Conservation (phyloP, 2,888 invertebrate species). For the Scaptomyza cyrtandrae region DNA sequence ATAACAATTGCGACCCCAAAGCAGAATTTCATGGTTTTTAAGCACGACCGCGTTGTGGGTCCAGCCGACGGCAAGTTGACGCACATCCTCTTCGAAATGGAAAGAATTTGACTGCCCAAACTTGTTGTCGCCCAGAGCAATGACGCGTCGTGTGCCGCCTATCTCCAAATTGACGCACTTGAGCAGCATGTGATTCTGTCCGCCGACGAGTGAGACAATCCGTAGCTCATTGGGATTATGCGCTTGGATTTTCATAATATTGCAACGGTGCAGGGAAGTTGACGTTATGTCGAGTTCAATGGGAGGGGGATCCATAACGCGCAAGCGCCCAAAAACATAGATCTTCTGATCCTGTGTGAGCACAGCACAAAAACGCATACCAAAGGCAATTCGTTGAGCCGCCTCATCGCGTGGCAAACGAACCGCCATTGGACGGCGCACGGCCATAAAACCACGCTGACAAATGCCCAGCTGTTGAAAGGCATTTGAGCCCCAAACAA, state of each 20-base stretch:
- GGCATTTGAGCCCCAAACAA: slow-evolving; percentile 93
- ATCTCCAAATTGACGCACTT: slow-evolving; percentile 62
- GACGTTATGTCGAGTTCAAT: slow-evolving; percentile 77
- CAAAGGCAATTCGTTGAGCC: slow-evolving; percentile 78
- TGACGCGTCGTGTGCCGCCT: slow-evolving; percentile 83
- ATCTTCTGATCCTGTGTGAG: slow-evolving; percentile 81
- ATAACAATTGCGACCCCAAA: slow-evolving; percentile 93
- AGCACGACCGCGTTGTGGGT: slow-evolving; percentile 89
- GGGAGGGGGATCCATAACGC: slow-evolving; percentile 77
- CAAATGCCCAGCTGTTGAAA: slow-evolving; percentile 91
- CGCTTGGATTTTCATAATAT: slow-evolving; percentile 75
- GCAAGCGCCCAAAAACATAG: slow-evolving; percentile 82
- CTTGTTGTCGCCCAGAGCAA: slow-evolving; percentile 93
- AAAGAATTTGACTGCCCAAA: slow-evolving; percentile 89
- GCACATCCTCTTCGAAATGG: slow-evolving; percentile 86
- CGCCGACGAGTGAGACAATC: slow-evolving; percentile 89
- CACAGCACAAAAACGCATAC: slow-evolving; percentile 82
- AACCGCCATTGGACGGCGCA: slow-evolving; percentile 80
- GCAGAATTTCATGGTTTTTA: slow-evolving; percentile 87
- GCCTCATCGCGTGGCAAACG: slow-evolving; percentile 80
- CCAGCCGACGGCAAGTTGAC: slow-evolving; percentile 89
- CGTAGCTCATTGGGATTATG: slow-evolving; percentile 82
- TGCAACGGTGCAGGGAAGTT: slow-evolving; percentile 78
- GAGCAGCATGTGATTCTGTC: slow-evolving; percentile 89
- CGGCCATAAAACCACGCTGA: slow-evolving; percentile 82